Evolutionary conservation across 2,113 vertebrate species (phyloP).

Genomic region (Grantiella picta): DNA sequence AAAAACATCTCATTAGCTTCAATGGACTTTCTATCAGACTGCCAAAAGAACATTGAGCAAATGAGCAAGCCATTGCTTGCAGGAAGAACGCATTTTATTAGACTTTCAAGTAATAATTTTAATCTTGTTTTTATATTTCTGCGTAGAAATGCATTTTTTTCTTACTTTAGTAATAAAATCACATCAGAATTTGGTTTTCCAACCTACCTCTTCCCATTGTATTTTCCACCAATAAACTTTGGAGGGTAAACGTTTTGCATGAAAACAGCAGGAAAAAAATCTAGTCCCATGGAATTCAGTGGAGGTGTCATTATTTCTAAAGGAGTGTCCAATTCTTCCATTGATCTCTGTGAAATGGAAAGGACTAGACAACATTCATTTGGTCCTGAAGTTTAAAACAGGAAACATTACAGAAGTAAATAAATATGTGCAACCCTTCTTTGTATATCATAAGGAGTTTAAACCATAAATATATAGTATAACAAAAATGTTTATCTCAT

Average conservation of each 20-base stretch:
- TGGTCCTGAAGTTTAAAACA: not conserved
- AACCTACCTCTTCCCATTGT: not conserved
- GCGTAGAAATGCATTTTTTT: not conserved
- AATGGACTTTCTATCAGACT: not conserved
- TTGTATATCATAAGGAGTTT: not conserved
- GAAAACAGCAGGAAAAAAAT: not conserved
- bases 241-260: not conserved
- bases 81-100: not conserved
- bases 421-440: not conserved
- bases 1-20: not conserved
- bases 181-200: not conserved
- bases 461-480: not conserved
- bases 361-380: not conserved
- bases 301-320: not conserved
- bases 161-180: not conserved
- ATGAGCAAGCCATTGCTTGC: not conserved
- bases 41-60: not conserved
- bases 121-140: not conserved
- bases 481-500: not conserved
- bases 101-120: not conserved
- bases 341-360: not conserved
- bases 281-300: not conserved
- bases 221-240: not conserved
- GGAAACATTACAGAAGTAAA: not conserved
- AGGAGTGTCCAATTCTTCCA: not conserved